Conservation (phyloP, 2,113 vertebrate genomes). For the Dipodomys stephensi region DNA sequence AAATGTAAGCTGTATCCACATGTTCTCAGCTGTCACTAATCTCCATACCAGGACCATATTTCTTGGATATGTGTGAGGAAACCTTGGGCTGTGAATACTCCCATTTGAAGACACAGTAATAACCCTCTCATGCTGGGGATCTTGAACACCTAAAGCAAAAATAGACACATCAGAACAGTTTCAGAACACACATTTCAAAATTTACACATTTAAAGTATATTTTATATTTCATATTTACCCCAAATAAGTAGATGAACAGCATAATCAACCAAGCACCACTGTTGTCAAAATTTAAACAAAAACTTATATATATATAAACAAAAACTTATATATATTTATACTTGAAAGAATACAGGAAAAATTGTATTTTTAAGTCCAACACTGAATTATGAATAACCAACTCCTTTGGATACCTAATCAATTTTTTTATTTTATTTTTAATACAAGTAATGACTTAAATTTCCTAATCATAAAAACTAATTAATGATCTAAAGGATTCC, state of each 20-base stretch:
- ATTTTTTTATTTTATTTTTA: not conserved
- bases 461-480: not conserved
- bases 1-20: constrained; percentile 96
- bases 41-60: constrained; percentile 94
- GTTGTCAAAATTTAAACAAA: not conserved
- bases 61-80: constrained; percentile 95
- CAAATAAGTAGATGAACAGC: not conserved
- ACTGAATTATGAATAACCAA: not conserved
- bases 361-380: not conserved
- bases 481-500: not conserved
- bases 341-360: not conserved
- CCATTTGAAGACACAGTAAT: constrained; percentile 94
- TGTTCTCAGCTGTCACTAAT: constrained; percentile 92
- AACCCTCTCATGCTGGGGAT: constrained; percentile 96
- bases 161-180: constrained; percentile 57
- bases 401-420: not conserved
- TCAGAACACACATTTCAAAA: constrained; percentile 34
- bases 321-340: not conserved
- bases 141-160: constrained; percentile 93
- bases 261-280: not conserved
- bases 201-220: not conserved
- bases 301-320: not conserved
- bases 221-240: not conserved
- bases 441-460: not conserved
- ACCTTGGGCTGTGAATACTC: constrained; percentile 96